Conservation (phyloP, 2,113 vertebrate genomes). For the Nibea albiflora region DNA sequence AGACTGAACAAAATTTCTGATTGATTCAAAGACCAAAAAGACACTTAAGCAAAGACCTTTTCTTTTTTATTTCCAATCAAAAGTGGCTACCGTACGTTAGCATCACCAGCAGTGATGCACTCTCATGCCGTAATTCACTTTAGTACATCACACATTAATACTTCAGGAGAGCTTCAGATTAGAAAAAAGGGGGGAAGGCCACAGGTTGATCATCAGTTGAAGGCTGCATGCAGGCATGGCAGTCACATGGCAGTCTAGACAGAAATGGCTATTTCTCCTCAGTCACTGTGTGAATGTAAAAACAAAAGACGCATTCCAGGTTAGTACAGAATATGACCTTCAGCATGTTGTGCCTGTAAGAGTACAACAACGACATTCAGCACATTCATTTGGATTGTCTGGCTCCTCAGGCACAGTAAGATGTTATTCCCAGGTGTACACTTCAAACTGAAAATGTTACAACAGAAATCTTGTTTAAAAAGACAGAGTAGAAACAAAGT, state of each 20-base stretch:
- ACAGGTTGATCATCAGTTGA: conserved; percentile 51
- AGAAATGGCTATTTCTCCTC: conserved; percentile 68
- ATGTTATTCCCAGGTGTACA: conserved; percentile 15
- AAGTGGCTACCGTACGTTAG: conserved; percentile 22
- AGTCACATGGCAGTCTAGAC: conserved; percentile 51
- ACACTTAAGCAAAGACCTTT: conserved; percentile 37
- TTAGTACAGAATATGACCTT: not conserved
- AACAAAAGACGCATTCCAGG: conserved; percentile 20
- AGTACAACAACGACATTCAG: not conserved
- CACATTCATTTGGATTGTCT: not conserved
- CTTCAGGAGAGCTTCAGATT: conserved; percentile 47
- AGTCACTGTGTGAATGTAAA: conserved; percentile 24
- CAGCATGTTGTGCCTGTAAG: not conserved
- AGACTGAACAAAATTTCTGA: not conserved
- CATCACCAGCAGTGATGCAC: conserved; percentile 36
- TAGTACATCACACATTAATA: conserved; percentile 42
- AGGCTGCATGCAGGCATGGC: conserved; percentile 53
- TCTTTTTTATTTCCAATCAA: conserved; percentile 70
- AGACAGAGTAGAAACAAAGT: conserved; percentile 17
- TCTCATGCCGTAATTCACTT: conserved; percentile 47
- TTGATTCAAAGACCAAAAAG: not conserved
- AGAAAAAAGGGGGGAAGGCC: conserved; percentile 72
- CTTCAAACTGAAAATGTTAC: conserved; percentile 29
- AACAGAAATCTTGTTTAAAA: conserved; percentile 20
- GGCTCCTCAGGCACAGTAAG: not conserved